A percentile compares a stretch with the other conserved stretches of the same genome.
phyloP scores from a whole-genome alignment of 2,113 vertebrate genomes.

The Psephotus haematonotus region DNA sequence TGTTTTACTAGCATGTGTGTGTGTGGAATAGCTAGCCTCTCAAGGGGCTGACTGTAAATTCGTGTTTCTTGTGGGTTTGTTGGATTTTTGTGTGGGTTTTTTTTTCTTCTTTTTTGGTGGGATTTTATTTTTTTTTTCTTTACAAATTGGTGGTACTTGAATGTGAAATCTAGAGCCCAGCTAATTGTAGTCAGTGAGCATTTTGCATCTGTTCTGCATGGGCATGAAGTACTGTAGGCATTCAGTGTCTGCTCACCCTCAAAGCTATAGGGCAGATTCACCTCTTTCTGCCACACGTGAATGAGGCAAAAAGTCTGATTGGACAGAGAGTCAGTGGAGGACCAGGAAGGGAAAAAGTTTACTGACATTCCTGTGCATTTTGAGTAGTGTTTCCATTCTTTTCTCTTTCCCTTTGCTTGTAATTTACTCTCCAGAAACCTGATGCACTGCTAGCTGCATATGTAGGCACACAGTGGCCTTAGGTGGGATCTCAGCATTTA shows the following conservation, averaged over 20 bases:
- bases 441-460: background rate
- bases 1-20: conserved; percentile 37
- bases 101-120: background rate
- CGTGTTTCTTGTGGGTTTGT: background rate
- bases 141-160: background rate
- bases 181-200: background rate
- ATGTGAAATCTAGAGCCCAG: background rate
- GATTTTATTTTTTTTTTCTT: background rate
- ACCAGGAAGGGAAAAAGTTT: background rate
- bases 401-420: background rate
- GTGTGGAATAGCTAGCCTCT: conserved; percentile 7
- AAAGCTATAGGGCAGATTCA: background rate
- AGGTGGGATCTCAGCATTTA: background rate
- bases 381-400: background rate
- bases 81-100: background rate
- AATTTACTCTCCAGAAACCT: background rate
- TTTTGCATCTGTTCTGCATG: background rate
- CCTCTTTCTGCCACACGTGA: background rate
- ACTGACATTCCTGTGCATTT: background rate
- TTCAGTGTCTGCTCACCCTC: background rate
- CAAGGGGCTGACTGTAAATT: background rate
- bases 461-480: background rate
- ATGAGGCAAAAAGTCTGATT: background rate
- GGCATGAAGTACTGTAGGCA: background rate
- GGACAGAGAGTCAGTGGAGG: background rate